Base-by-base conservation (phyloP, 2,797 vertebrate genomes). In the Valencia hispanica region DNA sequence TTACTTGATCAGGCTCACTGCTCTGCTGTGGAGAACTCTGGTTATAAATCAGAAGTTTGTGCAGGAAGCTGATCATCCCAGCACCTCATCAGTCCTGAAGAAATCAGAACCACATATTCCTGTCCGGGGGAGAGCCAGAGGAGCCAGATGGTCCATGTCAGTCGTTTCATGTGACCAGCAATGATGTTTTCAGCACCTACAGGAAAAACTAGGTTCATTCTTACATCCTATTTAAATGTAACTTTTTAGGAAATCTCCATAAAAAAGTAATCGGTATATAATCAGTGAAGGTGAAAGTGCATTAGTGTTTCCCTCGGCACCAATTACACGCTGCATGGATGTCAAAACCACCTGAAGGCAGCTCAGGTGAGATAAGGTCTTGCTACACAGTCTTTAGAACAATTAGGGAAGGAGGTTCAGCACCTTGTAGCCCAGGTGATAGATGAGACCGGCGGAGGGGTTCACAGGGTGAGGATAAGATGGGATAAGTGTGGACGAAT, bases 1-100 rank as follows among this genome's bases (percentile, higher is more conserved):
- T 96, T 96, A 95, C 93, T 95, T 94, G 94, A 96, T 96, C 95
- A 95, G 92, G 92, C 93, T 94, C 77, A 96, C 95, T 96, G 92
- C 96, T 94, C 93, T 91, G 93, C 94, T 95, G 95, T 93, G 92
- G 93, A 91, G 93, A 94, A 94, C 83, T 91, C 94, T 88, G 80
- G 79, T 86, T 88, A 96, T 97, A 96, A 96, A 97, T 97, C 96
- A 96, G 93, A 53, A 9, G 66, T 93, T 83, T n/a, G n/a, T n/a
- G 90, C 94, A 91, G 95, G 94, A 96, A 93, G 94, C 94, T 95
- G 94, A 96, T 95, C 95, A 94, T 90, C 93, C 93, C 87, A 94
- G 95, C 94, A 93, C 93, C 90, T 95, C 95, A 95, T 96, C 94
- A 89, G 94, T 97, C 95, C 95, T n/a, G n/a, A n/a, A n/a, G n/a